phyloP scores from a whole-genome alignment of 2,888 invertebrate species.

The Drosophila affinis region DNA sequence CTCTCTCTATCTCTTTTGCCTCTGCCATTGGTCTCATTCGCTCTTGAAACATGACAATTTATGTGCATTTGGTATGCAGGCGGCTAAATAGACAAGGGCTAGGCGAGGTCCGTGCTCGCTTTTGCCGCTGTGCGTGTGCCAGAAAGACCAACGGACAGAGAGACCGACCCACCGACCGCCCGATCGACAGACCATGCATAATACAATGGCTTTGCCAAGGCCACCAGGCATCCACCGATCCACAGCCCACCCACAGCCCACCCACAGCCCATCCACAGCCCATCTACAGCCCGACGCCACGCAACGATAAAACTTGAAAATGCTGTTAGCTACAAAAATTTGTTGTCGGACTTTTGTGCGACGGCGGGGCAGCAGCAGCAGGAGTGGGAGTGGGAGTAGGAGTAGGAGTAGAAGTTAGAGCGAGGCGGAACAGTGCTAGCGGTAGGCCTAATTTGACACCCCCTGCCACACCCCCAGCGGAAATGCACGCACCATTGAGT shows the following conservation, averaged over 20 bases:
- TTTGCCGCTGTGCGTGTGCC: conserved; percentile 39
- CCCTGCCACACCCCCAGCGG: conserved; percentile 37
- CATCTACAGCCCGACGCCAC: conserved; percentile 33
- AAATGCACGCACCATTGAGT: conserved; percentile 52
- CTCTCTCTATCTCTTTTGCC: background rate
- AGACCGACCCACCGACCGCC: conserved; percentile 8
- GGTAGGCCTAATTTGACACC: conserved; percentile 67
- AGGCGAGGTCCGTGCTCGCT: conserved; percentile 38
- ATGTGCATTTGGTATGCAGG: conserved; percentile 79
- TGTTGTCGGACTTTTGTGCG: conserved; percentile 60
- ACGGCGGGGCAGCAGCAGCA: too few relatives aligned
- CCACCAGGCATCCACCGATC: conserved; percentile 42
- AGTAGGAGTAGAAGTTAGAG: background rate
- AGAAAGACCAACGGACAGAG: conserved; percentile 5
- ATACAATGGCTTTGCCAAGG: conserved; percentile 71
- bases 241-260: conserved; percentile 8
- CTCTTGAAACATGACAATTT: conserved; percentile 71
- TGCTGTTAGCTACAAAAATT: conserved; percentile 80
- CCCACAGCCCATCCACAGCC: conserved; percentile 18
- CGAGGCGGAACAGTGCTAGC: background rate
- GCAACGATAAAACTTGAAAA: conserved; percentile 78
- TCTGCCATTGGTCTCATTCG: conserved; percentile 15
- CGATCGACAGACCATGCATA: conserved; percentile 25
- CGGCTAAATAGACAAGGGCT: conserved; percentile 75
- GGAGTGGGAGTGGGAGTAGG: too few relatives aligned